phyloP scores from a whole-genome alignment of 2,113 vertebrate genomes.

The Hiodon alosoides region DNA sequence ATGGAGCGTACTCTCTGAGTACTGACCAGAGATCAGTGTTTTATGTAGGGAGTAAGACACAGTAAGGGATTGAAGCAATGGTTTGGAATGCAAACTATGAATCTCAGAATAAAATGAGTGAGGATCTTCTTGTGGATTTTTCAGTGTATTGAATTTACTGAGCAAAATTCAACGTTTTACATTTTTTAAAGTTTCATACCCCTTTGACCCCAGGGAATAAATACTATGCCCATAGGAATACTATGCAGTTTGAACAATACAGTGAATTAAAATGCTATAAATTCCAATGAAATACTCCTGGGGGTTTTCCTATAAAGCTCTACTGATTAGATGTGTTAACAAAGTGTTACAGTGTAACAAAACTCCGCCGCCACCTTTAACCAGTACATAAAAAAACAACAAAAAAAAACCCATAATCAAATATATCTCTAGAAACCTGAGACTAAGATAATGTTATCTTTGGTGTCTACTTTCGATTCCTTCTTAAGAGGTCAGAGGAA shows the following conservation, averaged over 20 bases:
- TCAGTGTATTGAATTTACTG: not conserved
- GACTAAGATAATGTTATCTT: too few relatives aligned
- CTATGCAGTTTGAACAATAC: not conserved
- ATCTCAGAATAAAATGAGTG: not conserved
- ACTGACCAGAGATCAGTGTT: too few relatives aligned
- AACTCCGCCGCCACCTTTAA: not conserved
- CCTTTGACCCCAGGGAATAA: not conserved
- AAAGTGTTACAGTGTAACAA: not conserved
- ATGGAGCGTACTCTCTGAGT: not conserved
- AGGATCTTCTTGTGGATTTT: not conserved
- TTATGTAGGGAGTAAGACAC: not conserved
- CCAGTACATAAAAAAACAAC: too few relatives aligned
- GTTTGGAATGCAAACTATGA: not conserved
- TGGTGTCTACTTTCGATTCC: too few relatives aligned
- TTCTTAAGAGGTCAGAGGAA: too few relatives aligned
- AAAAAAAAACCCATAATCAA: not conserved
- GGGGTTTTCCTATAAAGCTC: not conserved
- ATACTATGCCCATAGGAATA: not conserved
- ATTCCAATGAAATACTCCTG: not conserved
- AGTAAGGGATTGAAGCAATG: not conserved
- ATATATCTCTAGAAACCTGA: not conserved
- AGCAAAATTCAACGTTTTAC: not conserved
- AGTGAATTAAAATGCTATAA: not conserved
- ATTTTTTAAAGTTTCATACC: not conserved
- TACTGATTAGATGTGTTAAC: not conserved